Evolutionary conservation across 2,113 vertebrate genomes (phyloP).

Genomic region (Forbesichthys papilliferus): DNA sequence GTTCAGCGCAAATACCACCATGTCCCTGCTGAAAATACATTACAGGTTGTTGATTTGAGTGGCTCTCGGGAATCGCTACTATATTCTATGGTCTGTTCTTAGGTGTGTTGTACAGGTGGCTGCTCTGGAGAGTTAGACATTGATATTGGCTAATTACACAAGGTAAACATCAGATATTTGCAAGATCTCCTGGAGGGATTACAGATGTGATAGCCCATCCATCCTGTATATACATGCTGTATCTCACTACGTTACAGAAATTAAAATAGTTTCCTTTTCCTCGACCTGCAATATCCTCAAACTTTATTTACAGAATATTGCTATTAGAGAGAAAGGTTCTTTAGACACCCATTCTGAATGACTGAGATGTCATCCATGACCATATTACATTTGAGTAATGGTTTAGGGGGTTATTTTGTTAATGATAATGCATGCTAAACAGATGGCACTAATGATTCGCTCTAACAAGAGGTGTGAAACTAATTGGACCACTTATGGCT

Average conservation of each 20-base stretch:
- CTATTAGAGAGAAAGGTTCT: constrained; percentile 32
- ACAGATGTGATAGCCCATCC: constrained; percentile 21
- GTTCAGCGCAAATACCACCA: constrained; percentile 63
- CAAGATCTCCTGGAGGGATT: constrained; percentile 59
- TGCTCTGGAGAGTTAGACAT: constrained; percentile 40
- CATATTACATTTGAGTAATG: constrained; percentile 28
- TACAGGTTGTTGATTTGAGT: constrained; percentile 65
- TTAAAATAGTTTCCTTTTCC: not conserved
- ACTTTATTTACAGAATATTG: constrained; percentile 43
- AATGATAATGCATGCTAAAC: constrained; percentile 42
- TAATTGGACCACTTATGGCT: too few relatives aligned
- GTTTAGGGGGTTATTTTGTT: constrained; percentile 37
- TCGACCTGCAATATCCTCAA: constrained; percentile 27
- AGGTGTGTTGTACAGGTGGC: constrained; percentile 75
- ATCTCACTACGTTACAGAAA: constrained; percentile 18
- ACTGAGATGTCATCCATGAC: constrained; percentile 45
- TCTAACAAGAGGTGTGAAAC: too few relatives aligned
- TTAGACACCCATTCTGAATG: constrained; percentile 36
- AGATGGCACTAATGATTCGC: constrained; percentile 29
- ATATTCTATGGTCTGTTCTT: constrained; percentile 69
- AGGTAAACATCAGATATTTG: constrained; percentile 71
- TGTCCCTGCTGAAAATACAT: constrained; percentile 68
- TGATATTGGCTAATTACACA: constrained; percentile 79
- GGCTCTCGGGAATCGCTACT: constrained; percentile 48
- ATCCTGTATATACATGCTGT: constrained; percentile 17